phyloP scores from a whole-genome alignment of 2,888 invertebrate species.

The Acronicta psi region DNA sequence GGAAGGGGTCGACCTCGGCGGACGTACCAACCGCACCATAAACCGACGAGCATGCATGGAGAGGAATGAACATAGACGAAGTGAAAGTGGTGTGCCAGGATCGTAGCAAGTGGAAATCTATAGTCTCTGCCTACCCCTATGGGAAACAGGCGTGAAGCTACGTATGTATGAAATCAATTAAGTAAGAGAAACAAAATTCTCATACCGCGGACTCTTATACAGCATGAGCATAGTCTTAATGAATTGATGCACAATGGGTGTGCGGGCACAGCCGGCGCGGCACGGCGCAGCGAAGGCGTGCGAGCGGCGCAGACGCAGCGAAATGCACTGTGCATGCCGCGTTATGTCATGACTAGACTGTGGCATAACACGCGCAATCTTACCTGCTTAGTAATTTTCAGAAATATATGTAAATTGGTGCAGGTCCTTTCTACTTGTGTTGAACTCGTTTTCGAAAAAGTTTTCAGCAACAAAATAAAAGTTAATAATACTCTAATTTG shows the following conservation, averaged over 20 bases:
- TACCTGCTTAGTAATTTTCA: conserved; percentile 50
- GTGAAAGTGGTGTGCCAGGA: too few species aligned
- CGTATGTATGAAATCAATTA: too few species aligned
- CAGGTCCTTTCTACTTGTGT: not conserved
- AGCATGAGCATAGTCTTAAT: conserved; percentile 55
- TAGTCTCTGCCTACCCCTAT: too few species aligned
- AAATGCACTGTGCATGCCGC: conserved; percentile 58
- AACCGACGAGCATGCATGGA: too few species aligned
- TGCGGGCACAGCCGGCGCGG: conserved; percentile 29
- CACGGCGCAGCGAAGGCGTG: conserved; percentile 43
- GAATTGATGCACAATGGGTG: conserved; percentile 68
- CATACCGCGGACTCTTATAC: conserved; percentile 35
- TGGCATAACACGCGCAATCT: conserved; percentile 64
- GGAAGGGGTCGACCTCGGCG: too few species aligned
- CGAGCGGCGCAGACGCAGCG: conserved; percentile 59
- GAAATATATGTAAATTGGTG: conserved; percentile 4
- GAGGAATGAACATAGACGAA: too few species aligned
- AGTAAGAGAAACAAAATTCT: not conserved
- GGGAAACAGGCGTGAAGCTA: too few species aligned
- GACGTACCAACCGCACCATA: too few species aligned
- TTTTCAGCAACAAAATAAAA: too few species aligned
- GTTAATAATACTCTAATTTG: too few species aligned
- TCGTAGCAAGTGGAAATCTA: too few species aligned
- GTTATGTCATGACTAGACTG: conserved; percentile 70
- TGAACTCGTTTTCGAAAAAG: too few species aligned